phyloP scores from a whole-genome alignment of 1,140 invertebrate genomes.

The Bacillus rossius region DNA sequence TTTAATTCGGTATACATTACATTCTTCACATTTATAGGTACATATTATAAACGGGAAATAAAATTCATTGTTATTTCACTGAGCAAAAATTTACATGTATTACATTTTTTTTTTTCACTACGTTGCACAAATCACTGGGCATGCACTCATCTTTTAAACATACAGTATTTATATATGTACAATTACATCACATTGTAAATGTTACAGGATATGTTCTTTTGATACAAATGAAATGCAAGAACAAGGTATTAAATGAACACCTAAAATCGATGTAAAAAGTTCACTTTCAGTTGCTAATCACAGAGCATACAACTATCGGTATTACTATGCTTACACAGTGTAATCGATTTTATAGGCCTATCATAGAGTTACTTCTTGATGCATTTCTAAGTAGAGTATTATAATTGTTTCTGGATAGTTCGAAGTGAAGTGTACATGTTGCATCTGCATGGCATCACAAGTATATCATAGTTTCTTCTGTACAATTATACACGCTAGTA shows the following conservation, averaged over 20 bases:
- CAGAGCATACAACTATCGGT: conserved; percentile 8
- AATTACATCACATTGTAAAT: too few species aligned
- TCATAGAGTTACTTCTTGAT: neutral
- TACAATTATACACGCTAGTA: neutral
- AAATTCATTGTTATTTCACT: neutral
- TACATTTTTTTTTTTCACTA: too few species aligned
- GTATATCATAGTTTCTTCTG: neutral
- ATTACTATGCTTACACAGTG: neutral
- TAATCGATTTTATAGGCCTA: conserved; percentile 7
- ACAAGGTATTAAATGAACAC: neutral
- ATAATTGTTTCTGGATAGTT: conserved; percentile 4
- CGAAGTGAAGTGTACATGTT: neutral
- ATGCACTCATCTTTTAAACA: too few species aligned
- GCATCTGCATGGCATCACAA: neutral
- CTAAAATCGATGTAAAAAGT: conserved; percentile 15
- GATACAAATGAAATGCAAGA: too few species aligned
- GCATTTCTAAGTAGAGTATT: conserved; percentile 2
- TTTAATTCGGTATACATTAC: too few species aligned
- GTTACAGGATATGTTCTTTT: too few species aligned
- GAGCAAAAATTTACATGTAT: neutral
- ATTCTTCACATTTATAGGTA: too few species aligned
- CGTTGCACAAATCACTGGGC: too few species aligned
- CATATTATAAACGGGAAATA: neutral
- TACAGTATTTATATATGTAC: too few species aligned
- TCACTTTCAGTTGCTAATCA: neutral